Base-by-base conservation (phyloP, 1,140 invertebrate genomes). In the Diachasmimorpha longicaudata region DNA sequence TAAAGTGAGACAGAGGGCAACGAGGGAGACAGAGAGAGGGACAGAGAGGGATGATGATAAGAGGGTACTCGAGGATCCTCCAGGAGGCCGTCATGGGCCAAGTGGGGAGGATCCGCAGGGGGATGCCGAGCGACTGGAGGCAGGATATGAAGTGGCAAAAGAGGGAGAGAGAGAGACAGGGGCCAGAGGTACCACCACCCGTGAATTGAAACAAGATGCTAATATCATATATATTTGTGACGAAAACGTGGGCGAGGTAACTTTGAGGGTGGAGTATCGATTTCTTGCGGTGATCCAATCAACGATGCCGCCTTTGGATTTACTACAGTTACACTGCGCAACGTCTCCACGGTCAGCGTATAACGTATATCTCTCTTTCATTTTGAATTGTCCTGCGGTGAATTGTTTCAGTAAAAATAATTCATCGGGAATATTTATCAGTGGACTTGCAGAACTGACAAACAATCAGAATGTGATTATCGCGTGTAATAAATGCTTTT, bases 61-160 rank as follows among this genome's bases (percentile, higher is more conserved):
- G 85, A 88, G 86, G 85, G 85, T 81, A 86, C 87, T 88, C 80
- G 85, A 88, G 81, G 86, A 88, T 88, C 86, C 87, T 88, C 86
- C 82, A 87, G 86, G 85, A 87, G 86, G 85, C 84, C 86, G 85
- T 86, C 82, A 85, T 84, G 82, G 85, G 83, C 85, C 84, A 85
- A 84, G 84, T 84, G 85, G 84, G 85, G 84, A 84, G 85, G 82
- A 76, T 71, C 69, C 39, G 25, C 63, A 55, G 76, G 79, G 52
- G 72, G 74, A 69, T 25, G 74, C 77, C 67, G 76, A 75, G 63
- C 58, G 16, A 44, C 21, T 52, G 66, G 52, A 74, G 70, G 66
- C 70, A 77, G 70, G 74, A 77, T 78, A 76, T 77, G 76, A 79
- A 72, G 77, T 52, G 71, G 44, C 4, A 23, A 72, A 23, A 76